Evolutionary conservation across 2,113 vertebrate genomes (phyloP).

Genomic region (Morone saxatilis): DNA sequence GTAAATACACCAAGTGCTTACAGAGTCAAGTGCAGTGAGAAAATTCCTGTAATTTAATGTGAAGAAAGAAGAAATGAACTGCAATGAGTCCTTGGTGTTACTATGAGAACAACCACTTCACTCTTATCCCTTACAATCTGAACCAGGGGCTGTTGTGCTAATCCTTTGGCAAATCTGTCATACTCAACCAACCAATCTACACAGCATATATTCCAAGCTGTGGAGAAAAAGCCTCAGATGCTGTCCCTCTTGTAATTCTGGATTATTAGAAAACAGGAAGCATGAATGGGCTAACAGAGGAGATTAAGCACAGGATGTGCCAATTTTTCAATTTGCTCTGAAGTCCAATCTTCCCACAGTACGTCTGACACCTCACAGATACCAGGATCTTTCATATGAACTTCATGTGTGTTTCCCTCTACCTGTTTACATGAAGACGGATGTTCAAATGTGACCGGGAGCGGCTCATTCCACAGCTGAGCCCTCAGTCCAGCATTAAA

Average conservation of each 20-base stretch:
- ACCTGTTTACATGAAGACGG: neutral
- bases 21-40: neutral
- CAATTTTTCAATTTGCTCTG: neutral
- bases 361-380: neutral
- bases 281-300: neutral
- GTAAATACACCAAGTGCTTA: conserved; percentile 14
- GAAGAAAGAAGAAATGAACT: neutral
- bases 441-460: neutral
- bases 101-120: neutral
- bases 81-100: neutral
- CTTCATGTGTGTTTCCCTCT: neutral
- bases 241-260: neutral
- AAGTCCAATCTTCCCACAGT: conserved; percentile 6
- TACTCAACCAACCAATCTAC: neutral
- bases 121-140: neutral
- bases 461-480: neutral
- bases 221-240: neutral
- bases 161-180: neutral
- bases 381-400: too few species aligned
- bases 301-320: neutral
- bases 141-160: conserved; percentile 9
- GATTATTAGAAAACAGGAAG: neutral
- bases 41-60: neutral
- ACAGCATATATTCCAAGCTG: neutral
- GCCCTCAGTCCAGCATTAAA: neutral